Conservation (phyloP, 2,797 vertebrate species). For the Xenops minutus region DNA sequence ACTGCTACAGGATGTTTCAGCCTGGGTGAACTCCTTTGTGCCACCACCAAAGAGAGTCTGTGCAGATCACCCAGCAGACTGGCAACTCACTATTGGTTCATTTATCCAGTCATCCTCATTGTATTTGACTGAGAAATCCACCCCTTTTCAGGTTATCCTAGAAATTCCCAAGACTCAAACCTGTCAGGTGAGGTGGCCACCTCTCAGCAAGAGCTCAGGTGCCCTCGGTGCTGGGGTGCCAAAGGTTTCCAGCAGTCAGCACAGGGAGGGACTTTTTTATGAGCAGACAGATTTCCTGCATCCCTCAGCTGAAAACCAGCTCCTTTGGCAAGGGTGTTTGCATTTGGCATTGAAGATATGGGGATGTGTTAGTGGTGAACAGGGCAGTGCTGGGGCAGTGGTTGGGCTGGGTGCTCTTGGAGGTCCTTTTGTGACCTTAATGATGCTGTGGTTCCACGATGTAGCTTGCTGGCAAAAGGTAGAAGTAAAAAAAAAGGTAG, state of each 20-base stretch:
- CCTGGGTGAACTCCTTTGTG: accelerated
- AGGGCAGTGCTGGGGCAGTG: not conserved
- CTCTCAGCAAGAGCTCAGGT: not conserved
- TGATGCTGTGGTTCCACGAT: not conserved
- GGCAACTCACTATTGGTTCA: not conserved
- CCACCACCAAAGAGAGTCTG: not conserved
- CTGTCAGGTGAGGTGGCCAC: not conserved
- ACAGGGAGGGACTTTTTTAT: not conserved
- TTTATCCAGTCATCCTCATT: not conserved
- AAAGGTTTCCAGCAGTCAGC: not conserved
- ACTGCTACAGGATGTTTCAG: not conserved
- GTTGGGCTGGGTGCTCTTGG: accelerated
- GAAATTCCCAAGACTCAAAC: not conserved
- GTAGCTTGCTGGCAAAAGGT: not conserved
- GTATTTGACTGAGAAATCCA: not conserved
- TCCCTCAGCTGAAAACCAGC: not conserved
- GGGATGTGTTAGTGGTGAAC: not conserved
- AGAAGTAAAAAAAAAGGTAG: not conserved
- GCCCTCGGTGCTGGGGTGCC: not conserved
- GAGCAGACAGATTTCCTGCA: not conserved
- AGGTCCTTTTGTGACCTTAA: not conserved
- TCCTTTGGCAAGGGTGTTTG: not conserved
- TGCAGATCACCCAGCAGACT: not conserved
- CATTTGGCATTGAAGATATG: not conserved
- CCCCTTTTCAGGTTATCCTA: not conserved